Conservation (phyloP, 2,797 vertebrate genomes). For the Myotis daubentonii region DNA sequence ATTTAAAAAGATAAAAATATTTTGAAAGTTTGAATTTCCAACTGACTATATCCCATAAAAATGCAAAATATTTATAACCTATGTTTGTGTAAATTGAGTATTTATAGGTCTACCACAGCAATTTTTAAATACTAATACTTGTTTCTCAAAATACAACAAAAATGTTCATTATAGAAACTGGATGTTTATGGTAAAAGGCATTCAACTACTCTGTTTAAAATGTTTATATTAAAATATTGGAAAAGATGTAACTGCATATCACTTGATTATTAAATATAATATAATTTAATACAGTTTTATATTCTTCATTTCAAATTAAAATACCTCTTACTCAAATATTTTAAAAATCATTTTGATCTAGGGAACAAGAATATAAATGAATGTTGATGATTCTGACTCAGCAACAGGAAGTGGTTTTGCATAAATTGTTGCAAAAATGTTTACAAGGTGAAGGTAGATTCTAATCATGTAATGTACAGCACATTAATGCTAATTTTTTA, state of each 20-base stretch:
- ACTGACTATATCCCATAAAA: background rate
- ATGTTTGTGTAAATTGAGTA: background rate
- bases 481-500: background rate
- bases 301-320: conserved; percentile 50
- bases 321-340: conserved; percentile 11
- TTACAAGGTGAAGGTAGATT: conserved; percentile 23
- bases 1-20: background rate
- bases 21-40: background rate
- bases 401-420: conserved; percentile 51
- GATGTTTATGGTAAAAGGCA: background rate
- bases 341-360: conserved; percentile 44
- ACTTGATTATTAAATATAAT: background rate
- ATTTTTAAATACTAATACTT: background rate
- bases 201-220: background rate
- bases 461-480: background rate
- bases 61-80: background rate
- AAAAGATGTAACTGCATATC: background rate
- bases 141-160: background rate
- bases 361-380: conserved; percentile 10
- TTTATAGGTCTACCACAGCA: background rate
- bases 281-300: conserved; percentile 19
- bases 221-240: background rate
- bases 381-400: conserved; percentile 42
- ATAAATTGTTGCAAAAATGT: conserved; percentile 36
- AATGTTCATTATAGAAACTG: conserved; percentile 2